Evolutionary conservation across 2,113 vertebrate genomes (phyloP), one percentile per base, ranked within the genome.

Genomic region (Oplegnathus fasciatus): DNA sequence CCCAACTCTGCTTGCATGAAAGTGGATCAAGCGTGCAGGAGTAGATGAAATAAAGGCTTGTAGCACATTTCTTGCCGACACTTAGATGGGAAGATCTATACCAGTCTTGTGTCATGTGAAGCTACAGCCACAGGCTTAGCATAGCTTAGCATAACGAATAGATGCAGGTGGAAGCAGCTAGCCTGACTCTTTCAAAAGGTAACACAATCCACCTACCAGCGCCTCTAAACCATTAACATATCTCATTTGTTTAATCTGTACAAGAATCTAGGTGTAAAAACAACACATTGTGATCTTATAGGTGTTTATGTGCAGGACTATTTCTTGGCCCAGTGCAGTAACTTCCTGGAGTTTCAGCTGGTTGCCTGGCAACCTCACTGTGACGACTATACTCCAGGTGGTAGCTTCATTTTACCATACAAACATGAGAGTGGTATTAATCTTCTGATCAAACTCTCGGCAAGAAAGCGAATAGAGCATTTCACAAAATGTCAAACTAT

Each of bases 21-120:
- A 78, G n/a, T 65, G 18, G 55, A 73, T 69, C 37, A 34, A 80
- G 37, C 69, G 22, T 54, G 65, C 58, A 80, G 28, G 20, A 61
- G 13, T 10, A 60, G 52, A 73, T 64, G 61, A 72, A 62, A 30
- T 64, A 32, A 68, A 67, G 30, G 48, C 32, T 46, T 8, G 32
- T n/a, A 32, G 9, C 20, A 54, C 24, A 52, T n/a, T 57, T 26
- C 34, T 28, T 55, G 8, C 44, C 1, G 1, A 15, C 1, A 58
- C 28, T 37, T 17, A 22, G 40, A 61, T 6, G 9, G 15, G 24
- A 50, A 34, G 24, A 20, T 62, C 4, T 1, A 24, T 54, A 22
- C 34, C 4, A 46, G 44, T 64, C 18, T 64, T 2, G 32, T 32
- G 10, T 20, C 28, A 22, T 28, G 34, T 37, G 5, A 32, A 48